Percentiles rank a stretch among this genome's conserved stretches.
phyloP scores from a whole-genome alignment of 1,140 invertebrate genomes.

The Steinernema khuongi region DNA sequence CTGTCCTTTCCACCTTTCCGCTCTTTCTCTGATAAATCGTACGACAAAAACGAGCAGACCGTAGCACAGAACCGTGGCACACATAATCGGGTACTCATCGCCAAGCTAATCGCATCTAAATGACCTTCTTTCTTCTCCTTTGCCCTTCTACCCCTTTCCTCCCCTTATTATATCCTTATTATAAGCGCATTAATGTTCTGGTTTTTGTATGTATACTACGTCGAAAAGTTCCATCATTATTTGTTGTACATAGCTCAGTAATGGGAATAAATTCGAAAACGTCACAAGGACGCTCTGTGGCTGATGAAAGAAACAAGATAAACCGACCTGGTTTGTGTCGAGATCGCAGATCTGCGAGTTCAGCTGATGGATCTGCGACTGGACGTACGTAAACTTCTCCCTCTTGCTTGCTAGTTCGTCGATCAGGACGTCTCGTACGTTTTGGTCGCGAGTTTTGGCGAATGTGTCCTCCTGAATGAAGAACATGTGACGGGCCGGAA shows the following conservation, averaged over 20 bases:
- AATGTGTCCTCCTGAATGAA: constrained; percentile 9
- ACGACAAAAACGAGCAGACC: neutral
- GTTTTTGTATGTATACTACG: too few species aligned
- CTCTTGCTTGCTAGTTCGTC: constrained; percentile 1
- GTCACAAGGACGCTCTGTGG: neutral
- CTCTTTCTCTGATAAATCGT: too few species aligned
- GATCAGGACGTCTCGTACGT: neutral
- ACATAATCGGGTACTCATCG: constrained; percentile 1
- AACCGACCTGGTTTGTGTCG: neutral
- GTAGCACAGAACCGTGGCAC: too few species aligned
- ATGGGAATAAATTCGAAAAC: neutral
- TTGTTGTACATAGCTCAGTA: neutral
- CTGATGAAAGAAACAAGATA: neutral
- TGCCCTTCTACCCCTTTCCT: too few species aligned
- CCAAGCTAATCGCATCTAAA: neutral
- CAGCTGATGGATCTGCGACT: constrained; percentile 12
- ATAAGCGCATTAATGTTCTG: too few species aligned
- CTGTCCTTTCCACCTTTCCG: neutral
- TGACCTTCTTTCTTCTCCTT: neutral
- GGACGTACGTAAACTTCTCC: neutral
- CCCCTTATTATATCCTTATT: too few species aligned
- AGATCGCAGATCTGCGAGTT: constrained; percentile 8
- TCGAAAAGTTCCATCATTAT: too few species aligned
- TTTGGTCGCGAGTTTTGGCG: neutral
- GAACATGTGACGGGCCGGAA: neutral